A percentile compares a stretch with the other conserved stretches of the same genome.
These are phyloP conservation scores for Halcyon senegalensis DNA, from an alignment of 2,113 vertebrate species.

Conservation along the genomic window DNA sequence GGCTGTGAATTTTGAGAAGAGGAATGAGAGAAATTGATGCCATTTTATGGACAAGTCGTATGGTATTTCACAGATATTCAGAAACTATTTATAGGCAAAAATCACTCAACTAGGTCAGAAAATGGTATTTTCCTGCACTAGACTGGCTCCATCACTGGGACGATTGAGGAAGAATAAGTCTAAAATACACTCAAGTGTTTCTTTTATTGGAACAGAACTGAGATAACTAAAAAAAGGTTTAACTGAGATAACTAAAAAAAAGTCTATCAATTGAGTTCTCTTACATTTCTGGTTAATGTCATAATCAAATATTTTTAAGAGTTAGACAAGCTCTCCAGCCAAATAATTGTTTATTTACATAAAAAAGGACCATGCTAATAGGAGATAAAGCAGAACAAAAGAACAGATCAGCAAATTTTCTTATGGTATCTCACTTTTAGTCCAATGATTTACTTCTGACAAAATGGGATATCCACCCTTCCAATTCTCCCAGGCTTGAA, in stretches of 20 bases:
- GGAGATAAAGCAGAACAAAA: not conserved
- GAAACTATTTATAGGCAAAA: not conserved
- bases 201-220: not conserved
- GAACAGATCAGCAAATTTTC: not conserved
- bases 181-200: not conserved
- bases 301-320: not conserved
- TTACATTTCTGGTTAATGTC: not conserved
- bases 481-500: not conserved
- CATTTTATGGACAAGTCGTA: not conserved
- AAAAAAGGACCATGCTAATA: not conserved
- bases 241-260: no score
- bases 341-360: not conserved
- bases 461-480: not conserved
- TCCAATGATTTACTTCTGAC: not conserved
- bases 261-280: not conserved
- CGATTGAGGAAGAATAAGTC: not conserved
- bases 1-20: not conserved
- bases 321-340: not conserved
- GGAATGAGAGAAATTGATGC: not conserved
- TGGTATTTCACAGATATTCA: not conserved
- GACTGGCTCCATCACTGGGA: not conserved
- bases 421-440: not conserved
- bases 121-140: not conserved
- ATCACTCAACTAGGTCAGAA: not conserved
- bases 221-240: not conserved